A percentile compares a stretch with the other conserved stretches of the same genome.
These are phyloP conservation scores for Tenodera sinensis DNA, from an alignment of 2,888 invertebrate species.

Conservation along the genomic window DNA sequence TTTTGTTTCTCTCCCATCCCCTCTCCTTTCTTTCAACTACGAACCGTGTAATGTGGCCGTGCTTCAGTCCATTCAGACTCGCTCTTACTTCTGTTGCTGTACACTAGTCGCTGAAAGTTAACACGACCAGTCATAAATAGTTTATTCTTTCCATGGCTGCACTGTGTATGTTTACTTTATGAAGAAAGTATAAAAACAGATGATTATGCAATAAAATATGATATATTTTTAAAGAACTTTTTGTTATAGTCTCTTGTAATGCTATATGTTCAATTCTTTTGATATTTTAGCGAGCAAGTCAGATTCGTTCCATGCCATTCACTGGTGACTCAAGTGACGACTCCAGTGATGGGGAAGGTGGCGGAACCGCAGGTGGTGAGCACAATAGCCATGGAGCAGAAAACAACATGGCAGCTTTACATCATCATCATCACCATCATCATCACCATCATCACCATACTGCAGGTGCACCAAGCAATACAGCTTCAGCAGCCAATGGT, in stretches of 20 bases:
- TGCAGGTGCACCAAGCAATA: conserved; percentile 39
- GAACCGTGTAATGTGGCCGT: no score
- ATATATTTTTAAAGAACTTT: no score
- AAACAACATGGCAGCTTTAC: background rate
- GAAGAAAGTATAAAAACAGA: no score
- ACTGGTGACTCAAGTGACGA: conserved; percentile 93
- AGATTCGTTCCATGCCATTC: conserved; percentile 93
- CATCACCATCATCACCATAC: conserved; percentile 37
- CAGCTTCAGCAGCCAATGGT: conserved; percentile 33
- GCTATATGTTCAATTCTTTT: conserved; percentile 31
- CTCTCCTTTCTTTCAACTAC: no score
- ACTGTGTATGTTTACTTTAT: no score
- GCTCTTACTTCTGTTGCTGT: no score
- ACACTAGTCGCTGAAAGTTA: no score
- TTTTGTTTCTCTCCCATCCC: no score
- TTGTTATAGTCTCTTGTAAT: background rate
- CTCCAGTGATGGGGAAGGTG: conserved; percentile 84
- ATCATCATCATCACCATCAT: conserved; percentile 5
- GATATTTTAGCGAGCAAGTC: conserved; percentile 74
- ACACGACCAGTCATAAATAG: no score
- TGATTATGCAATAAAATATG: no score
- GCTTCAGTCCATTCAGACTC: no score
- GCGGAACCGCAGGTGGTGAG: background rate
- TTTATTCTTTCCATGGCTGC: no score
- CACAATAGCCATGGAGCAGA: conserved; percentile 11